Evolutionary conservation across 2,888 invertebrate genomes (phyloP).

Genomic region (Nudaria mundana): DNA sequence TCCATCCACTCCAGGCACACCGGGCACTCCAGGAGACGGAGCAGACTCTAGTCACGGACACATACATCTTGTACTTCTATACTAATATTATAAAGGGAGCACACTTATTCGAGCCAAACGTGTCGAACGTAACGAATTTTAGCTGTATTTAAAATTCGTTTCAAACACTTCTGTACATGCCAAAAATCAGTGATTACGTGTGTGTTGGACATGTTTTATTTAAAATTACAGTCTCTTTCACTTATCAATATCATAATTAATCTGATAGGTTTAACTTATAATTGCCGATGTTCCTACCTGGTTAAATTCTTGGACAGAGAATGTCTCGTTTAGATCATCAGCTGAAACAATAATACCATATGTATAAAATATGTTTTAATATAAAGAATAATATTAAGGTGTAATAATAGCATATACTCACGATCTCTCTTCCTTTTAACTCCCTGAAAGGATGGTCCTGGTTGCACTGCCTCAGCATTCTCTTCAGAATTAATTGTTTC

Average conservation of each 20-base stretch:
- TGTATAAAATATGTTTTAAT: neutral
- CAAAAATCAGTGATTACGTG: too few relatives aligned
- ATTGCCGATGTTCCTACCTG: slow-evolving; percentile 51
- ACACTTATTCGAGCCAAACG: too few relatives aligned
- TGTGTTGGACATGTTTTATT: too few relatives aligned
- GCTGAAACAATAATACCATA: slow-evolving; percentile 30
- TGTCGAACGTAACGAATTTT: too few relatives aligned
- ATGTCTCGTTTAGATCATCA: slow-evolving; percentile 37
- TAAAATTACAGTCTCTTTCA: too few relatives aligned
- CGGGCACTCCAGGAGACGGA: slow-evolving; percentile 81
- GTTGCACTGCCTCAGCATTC: slow-evolving; percentile 16
- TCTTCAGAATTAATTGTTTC: slow-evolving; percentile 20
- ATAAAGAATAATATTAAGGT: neutral
- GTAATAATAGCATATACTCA: slow-evolving; percentile 32
- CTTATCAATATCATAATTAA: too few relatives aligned
- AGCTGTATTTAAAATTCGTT: too few relatives aligned
- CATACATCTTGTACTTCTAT: too few relatives aligned
- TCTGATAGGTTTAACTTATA: too few relatives aligned
- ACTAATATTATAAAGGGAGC: too few relatives aligned
- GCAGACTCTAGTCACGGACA: slow-evolving; percentile 52
- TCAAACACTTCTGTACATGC: too few relatives aligned
- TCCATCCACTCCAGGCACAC: slow-evolving; percentile 83
- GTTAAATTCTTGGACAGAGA: slow-evolving; percentile 55
- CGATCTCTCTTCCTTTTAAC: slow-evolving; percentile 46
- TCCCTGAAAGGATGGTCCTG: slow-evolving; percentile 28